Base-by-base conservation (phyloP, 2,888 invertebrate species). In the Prenolepis imparis region DNA sequence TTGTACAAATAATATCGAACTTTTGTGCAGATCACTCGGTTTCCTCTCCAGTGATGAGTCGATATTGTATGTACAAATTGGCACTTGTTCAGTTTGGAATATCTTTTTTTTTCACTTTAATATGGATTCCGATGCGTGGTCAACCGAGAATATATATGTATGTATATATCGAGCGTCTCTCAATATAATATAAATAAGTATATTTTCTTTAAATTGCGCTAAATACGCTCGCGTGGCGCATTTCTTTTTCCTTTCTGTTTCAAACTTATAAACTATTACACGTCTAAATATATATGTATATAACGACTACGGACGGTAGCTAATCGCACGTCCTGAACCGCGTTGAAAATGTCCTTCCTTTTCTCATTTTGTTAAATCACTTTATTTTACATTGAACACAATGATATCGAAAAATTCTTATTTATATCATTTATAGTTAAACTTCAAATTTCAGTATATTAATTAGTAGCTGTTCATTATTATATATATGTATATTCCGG, bases 341-440 rank as follows among this genome's bases (percentile, higher is more conserved):
- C 89, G 72, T 82, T 39, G 68, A 83, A n/a, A n/a, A 83, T 64
- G 57, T 78, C 66, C 77, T 78, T 73, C 82, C 68, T 78, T 74
- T 70, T 83, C 67, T 80, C 70, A n/a, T 66, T 84, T 84, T 24
- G 81, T 86, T 83, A 87, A 82, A 83, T 90, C 89, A 89, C 90
- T 90, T 91, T 92, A 85, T 89, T n/a, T n/a, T 90, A 92, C 74
- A 89, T 92, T 94, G 94, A 94, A 94, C 94, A 93, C 94, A 93
- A 92, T 93, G 91, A 92, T 66, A 55, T 92, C 91, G 89, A 92
- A 86, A 91, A 86, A 91, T 83, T 87, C 66, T 91, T 89, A 88
- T 93, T 92, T 91, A 93, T 92, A 89, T 92, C 15, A 41, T 36
- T 82, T 82, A 74, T 55, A 55, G 41, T 82, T 21, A 74, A 57